Base-by-base conservation (phyloP, 1,140 invertebrate species). In the Himalopsyche phryganea region DNA sequence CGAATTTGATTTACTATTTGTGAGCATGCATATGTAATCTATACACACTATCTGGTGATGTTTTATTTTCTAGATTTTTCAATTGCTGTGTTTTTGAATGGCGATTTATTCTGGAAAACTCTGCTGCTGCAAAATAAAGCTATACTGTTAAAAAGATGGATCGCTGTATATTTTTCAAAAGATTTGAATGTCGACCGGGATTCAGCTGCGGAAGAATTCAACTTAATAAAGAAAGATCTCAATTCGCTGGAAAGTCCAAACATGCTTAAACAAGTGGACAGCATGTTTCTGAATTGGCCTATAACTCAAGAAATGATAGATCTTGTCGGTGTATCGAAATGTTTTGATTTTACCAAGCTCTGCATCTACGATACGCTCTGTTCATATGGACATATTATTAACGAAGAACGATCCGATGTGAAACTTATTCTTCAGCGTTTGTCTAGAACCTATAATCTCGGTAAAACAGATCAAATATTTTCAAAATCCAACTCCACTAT, bases 291-390 rank as follows among this genome's bases (percentile, higher is more conserved):
- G 28, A 75, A 75, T 50, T 80, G 80, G 68, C 61, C 78, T 40
- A 82, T 86, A 42, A 79, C 74, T 5, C 53, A 78, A 20, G 73
- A 83, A 48, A 85, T 86, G 83, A 74, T 85, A 53, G 69, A 77
- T 32, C 67, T 46, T 40, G 71, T 82, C 50, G 68, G 76, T 17
- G 69, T 67, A 10, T 77, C 74, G 40, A 69, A 74, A 60, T 80
- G 75, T 60, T 79, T 76, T 66, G 61, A 64, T 51, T 77, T 79
- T 36, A 73, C 76, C 7, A 82, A 80, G 67, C 69, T 82, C 69
- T 74, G 77, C 58, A 69, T 80, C 55, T 76, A 80, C 62, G 78
- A 81, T 59, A 78, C 80, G 42, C 65, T 82, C 3, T 73, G 73
- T 19, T 77, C 73, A 44, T 82, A 77, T 66, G 81, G 81, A n/a